Evolutionary conservation across 53 echinoderm and acorn worm genomes (phyloP).

Genomic region (Henricia sp.): DNA sequence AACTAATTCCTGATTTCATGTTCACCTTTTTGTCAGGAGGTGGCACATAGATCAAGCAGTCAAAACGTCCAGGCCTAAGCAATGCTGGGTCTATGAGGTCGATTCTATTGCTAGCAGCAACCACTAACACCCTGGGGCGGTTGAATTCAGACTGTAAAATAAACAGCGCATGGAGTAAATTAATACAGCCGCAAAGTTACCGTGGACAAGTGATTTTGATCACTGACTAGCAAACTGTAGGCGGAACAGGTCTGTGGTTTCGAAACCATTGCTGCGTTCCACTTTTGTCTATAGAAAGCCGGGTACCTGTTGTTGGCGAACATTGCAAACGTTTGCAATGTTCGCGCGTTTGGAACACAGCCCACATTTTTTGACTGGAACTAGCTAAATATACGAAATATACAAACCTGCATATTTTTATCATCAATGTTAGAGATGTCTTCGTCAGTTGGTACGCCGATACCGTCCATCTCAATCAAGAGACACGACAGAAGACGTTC

Average conservation of each 20-base stretch:
- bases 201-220: no score
- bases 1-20: no score
- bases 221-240: no score
- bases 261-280: no score
- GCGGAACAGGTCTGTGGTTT: no score
- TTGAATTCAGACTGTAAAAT: constrained; percentile 7
- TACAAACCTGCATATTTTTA: neutral
- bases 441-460: constrained; percentile 31
- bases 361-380: neutral
- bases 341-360: no score
- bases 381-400: neutral
- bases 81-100: constrained; percentile 70
- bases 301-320: no score
- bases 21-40: constrained; percentile 69
- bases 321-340: no score
- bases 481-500: constrained; percentile 65
- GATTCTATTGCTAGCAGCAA: constrained; percentile 70
- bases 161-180: no score
- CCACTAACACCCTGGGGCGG: constrained; percentile 31
- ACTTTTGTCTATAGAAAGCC: no score
- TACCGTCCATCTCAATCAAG: constrained; percentile 70
- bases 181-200: no score
- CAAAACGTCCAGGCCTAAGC: constrained; percentile 70
- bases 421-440: constrained; percentile 2
- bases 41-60: constrained; percentile 63